Base-by-base conservation (phyloP, 2,888 invertebrate genomes). In the Cremastinae sp. region DNA sequence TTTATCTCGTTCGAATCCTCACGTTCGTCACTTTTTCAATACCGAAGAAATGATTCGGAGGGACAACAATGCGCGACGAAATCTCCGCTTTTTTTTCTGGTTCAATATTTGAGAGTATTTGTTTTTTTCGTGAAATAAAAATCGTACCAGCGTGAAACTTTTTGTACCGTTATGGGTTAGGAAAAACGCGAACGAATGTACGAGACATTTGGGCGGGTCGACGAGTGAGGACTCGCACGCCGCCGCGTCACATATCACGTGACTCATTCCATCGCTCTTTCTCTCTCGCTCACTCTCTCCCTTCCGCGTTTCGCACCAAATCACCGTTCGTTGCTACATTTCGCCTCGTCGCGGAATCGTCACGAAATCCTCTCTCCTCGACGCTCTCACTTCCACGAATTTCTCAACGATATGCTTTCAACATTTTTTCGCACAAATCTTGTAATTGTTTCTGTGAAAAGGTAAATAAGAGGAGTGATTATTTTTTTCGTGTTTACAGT, bases 201-300 rank as follows among this genome's bases (percentile, higher is more conserved):
- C 18, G 45, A 28, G 61, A 49, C 65, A 88, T 90, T 88, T 88
- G 89, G 78, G 64, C 77, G 79, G 81, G 74, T 78, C 73, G 73
- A 81, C 45, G 69, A 16, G 51, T 8, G 55, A 61, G 70, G 79
- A 79, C 83, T 84, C 83, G 84, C 83, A 83, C 83, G 83, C 81
- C 78, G 81, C 82, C 83, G 85, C 85, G 84, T 85, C 85, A 85
- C 84, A 78, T 81, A 81, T 83, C 81, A 84, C 82, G 82, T 79
- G 82, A 73, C 69, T 68, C 72, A 66, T 55, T 56, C 65, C 62
- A 2, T 37, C 18, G 39, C 58, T 16, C 41, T 10, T n/a, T 58
- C n/a, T 18, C 39, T 35, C 18, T 12, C 28, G 1, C 53, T 22
- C n/a, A 1, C 28, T 1, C 53, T 3, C 16, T 8, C 18, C 7